phyloP scores from a whole-genome alignment of 1,140 invertebrate species.

The Drosophila subobscura region DNA sequence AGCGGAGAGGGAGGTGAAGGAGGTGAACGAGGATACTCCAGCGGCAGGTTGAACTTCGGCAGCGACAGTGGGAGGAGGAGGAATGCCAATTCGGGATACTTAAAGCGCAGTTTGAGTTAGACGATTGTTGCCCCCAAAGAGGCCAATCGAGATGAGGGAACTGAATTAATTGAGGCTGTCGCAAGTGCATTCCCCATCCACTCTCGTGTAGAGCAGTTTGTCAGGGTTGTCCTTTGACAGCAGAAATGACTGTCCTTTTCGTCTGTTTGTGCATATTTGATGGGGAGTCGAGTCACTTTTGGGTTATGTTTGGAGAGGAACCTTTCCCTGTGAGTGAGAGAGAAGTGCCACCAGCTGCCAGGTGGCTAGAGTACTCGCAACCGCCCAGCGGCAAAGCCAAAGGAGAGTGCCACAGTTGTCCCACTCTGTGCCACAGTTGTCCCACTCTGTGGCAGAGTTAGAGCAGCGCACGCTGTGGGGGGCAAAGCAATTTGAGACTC shows the following conservation, averaged over 20 bases:
- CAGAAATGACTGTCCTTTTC: conserved; percentile 54
- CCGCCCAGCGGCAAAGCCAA: conserved; percentile 5
- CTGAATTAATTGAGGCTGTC: conserved; percentile 62
- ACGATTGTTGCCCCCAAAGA: conserved; percentile 5
- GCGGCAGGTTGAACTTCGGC: conserved; percentile 20
- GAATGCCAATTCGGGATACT: conserved; percentile 32
- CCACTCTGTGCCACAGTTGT: conserved; percentile 2
- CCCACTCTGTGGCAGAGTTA: conserved; percentile 2
- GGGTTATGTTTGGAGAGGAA: conserved; percentile 51
- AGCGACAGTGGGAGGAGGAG: neutral
- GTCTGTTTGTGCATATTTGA: conserved; percentile 65
- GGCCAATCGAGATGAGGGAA: conserved; percentile 42
- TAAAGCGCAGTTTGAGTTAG: conserved; percentile 27
- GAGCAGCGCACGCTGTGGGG: conserved; percentile 41
- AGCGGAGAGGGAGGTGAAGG: conserved; percentile 6
- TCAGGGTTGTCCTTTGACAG: conserved; percentile 28
- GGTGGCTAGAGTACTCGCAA: no score
- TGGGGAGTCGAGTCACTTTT: conserved; percentile 39
- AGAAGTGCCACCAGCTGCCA: conserved; percentile 16
- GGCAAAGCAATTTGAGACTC: conserved; percentile 62
- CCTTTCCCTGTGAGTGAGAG: conserved; percentile 5
- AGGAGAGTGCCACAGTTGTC: conserved; percentile 45
- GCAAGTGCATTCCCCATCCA: conserved; percentile 31
- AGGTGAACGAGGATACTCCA: conserved; percentile 21
- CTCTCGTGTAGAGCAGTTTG: neutral